Evolutionary conservation across 2,797 vertebrate species (phyloP).

Genomic region (Rhinophrynus dorsalis): DNA sequence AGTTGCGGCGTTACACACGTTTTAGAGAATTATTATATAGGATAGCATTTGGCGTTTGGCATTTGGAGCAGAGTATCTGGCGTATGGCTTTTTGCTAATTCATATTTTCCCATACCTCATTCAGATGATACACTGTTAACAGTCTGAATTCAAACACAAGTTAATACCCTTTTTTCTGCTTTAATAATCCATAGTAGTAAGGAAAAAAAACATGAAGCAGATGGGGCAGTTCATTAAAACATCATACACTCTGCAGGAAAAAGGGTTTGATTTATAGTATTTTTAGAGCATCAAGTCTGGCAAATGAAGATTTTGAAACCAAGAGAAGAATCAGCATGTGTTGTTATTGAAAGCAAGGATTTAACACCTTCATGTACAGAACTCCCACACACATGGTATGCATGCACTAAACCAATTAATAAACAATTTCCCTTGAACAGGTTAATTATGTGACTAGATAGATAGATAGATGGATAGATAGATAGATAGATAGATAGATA

Average conservation of each 20-base stretch:
- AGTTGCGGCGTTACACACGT: too few relatives aligned
- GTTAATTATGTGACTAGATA: too few relatives aligned
- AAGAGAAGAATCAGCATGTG: constrained; percentile 40
- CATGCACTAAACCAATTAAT: neutral
- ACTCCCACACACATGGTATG: neutral
- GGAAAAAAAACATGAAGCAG: constrained; percentile 37
- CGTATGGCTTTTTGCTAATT: neutral
- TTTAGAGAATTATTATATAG: too few relatives aligned
- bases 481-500: too few relatives aligned
- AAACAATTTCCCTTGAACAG: too few relatives aligned
- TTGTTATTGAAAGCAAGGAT: constrained; percentile 22
- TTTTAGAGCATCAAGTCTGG: constrained; percentile 40
- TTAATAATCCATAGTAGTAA: constrained; percentile 1
- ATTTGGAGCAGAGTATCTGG: neutral
- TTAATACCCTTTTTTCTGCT: constrained; percentile 18
- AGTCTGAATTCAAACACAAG: too few relatives aligned
- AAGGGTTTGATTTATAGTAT: constrained; percentile 48
- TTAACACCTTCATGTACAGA: constrained; percentile 7
- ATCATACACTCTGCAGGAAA: constrained; percentile 46
- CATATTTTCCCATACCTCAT: too few relatives aligned
- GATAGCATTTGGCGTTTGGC: too few relatives aligned
- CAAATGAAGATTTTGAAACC: constrained; percentile 36
- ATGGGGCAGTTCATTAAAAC: constrained; percentile 49
- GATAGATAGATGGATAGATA: too few relatives aligned
- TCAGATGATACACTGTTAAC: too few relatives aligned